These are phyloP conservation scores for Poecilia gillii DNA, from an alignment of 2,797 vertebrate species.

Conservation along the genomic window DNA sequence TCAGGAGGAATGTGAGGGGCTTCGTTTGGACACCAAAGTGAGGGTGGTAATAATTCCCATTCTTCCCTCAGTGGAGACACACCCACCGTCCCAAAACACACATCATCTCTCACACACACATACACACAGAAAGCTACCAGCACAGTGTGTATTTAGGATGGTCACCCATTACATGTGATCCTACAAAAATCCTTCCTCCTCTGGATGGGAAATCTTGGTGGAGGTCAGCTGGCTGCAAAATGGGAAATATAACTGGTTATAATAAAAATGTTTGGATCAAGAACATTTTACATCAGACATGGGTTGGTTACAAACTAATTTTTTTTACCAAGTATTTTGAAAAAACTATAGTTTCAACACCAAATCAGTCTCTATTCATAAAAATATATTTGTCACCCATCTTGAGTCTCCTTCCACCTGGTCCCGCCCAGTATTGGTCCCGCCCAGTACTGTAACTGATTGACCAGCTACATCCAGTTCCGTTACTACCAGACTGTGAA, in stretches of 20 bases:
- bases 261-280: neutral
- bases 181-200: conserved; percentile 28
- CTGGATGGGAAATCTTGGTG: conserved; percentile 19
- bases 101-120: conserved; percentile 16
- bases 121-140: conserved; percentile 3
- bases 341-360: neutral
- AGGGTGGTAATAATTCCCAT: conserved; percentile 64
- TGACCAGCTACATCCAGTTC: neutral
- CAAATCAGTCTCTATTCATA: neutral
- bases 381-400: neutral
- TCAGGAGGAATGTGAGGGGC: conserved; percentile 63
- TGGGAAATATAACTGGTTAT: neutral
- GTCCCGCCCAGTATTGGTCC: neutral
- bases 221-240: conserved; percentile 23
- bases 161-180: conserved; percentile 41
- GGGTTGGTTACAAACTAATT: neutral
- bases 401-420: too few species aligned
- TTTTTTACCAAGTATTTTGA: neutral
- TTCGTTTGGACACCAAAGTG: conserved; percentile 67
- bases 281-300: neutral
- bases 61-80: conserved; percentile 31
- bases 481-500: neutral
- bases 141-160: conserved; percentile 31
- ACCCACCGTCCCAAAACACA: conserved; percentile 18
- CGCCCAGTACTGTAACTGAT: neutral